Conservation (phyloP, 1,140 invertebrate genomes). For the Caerostris extrusa region DNA sequence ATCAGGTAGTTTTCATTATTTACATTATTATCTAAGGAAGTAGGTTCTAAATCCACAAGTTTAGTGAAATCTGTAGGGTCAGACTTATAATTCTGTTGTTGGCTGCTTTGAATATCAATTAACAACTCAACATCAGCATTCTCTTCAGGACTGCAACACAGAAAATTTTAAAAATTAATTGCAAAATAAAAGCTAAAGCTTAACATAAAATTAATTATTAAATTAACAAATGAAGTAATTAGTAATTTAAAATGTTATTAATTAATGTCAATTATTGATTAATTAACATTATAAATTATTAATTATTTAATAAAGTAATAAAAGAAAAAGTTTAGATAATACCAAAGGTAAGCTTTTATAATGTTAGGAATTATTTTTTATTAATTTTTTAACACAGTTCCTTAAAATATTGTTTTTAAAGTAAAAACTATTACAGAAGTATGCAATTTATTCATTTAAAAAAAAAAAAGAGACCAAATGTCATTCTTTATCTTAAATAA, state of each 20-base stretch:
- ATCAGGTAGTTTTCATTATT: constrained; percentile 69
- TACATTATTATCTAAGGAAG: constrained; percentile 64
- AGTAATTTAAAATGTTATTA: too few species aligned
- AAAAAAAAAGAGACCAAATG: background rate
- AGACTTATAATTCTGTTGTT: constrained; percentile 13
- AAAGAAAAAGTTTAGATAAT: too few species aligned
- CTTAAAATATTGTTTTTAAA: too few species aligned
- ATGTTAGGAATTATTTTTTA: too few species aligned
- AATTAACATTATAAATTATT: too few species aligned
- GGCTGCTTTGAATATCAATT: constrained; percentile 56
- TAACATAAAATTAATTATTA: too few species aligned
- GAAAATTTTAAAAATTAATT: background rate
- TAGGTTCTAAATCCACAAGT: constrained; percentile 54
- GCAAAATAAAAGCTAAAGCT: background rate
- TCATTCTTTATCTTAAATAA: too few species aligned
- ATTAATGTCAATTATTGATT: too few species aligned
- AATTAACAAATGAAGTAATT: too few species aligned
- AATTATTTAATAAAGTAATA: too few species aligned
- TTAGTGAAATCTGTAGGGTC: constrained; percentile 53
- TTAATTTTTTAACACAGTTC: too few species aligned
- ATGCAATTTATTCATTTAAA: background rate
- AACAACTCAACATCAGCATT: constrained; percentile 37
- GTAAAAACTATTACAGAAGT: background rate
- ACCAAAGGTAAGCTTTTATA: too few species aligned
- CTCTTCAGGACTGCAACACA: constrained; percentile 58